Evolutionary conservation across 2,797 vertebrate genomes (phyloP).

Genomic region (Calcarius lapponicus): DNA sequence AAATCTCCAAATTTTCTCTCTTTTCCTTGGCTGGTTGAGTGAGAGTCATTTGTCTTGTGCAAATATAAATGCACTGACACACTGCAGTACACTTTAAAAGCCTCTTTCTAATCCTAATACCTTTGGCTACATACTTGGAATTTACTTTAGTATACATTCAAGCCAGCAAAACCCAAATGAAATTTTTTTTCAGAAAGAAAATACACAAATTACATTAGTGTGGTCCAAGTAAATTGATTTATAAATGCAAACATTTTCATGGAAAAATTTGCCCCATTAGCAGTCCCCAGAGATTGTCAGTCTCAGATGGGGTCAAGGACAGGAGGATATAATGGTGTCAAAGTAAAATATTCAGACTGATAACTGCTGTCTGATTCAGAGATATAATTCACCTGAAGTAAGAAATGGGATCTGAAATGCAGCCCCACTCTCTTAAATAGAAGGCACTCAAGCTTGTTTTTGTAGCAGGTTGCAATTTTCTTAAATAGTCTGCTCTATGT

Average conservation of each 20-base stretch:
- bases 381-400: slow-evolving; percentile 61
- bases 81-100: slow-evolving; percentile 17
- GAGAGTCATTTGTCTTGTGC: neutral
- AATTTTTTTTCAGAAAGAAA: neutral
- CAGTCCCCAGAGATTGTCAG: neutral
- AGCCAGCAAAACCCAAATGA: neutral
- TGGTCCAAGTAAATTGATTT: slow-evolving; percentile 39
- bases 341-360: slow-evolving; percentile 40
- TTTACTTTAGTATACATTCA: slow-evolving; percentile 48
- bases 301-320: slow-evolving; percentile 48
- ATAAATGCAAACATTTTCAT: slow-evolving; percentile 27
- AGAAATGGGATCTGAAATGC: slow-evolving; percentile 58
- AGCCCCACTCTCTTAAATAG: slow-evolving; percentile 50
- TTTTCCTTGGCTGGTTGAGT: neutral
- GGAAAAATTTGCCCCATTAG: slow-evolving; percentile 16
- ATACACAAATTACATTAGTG: neutral
- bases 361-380: slow-evolving; percentile 42
- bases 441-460: slow-evolving; percentile 62
- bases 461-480: slow-evolving; percentile 73
- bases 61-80: slow-evolving; percentile 24
- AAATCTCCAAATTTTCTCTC: neutral
- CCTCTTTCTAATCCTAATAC: slow-evolving; percentile 25
- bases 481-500: slow-evolving; percentile 62
- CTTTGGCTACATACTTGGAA: slow-evolving; percentile 40
- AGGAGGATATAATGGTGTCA: slow-evolving; percentile 24